Conservation (phyloP, 2,797 vertebrate species). For the Manis javanica region DNA sequence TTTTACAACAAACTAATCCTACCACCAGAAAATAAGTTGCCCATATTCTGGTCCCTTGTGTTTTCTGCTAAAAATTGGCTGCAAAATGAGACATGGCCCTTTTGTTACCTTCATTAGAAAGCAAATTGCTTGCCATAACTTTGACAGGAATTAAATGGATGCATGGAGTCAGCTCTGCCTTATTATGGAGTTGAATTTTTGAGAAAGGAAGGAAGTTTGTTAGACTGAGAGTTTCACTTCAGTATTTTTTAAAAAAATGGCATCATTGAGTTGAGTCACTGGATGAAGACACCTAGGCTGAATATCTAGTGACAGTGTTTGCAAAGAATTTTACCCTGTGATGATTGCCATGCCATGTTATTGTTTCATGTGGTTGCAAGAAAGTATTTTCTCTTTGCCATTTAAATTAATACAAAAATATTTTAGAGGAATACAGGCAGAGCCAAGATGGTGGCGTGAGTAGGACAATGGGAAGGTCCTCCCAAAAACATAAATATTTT, state of each 20-base stretch:
- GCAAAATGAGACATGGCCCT: neutral
- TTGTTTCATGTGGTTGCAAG: slow-evolving; percentile 79
- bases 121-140: slow-evolving; percentile 41
- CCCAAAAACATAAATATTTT: too few species aligned
- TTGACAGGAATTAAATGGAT: slow-evolving; percentile 56
- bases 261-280: neutral
- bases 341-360: slow-evolving; percentile 77
- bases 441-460: too few species aligned
- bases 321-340: slow-evolving; percentile 74
- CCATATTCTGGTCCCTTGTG: neutral
- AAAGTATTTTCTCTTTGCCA: slow-evolving; percentile 77
- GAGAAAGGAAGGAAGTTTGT: neutral
- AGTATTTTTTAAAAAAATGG: neutral
- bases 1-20: slow-evolving; percentile 3
- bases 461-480: too few species aligned
- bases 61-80: slow-evolving; percentile 47
- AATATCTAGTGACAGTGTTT: slow-evolving; percentile 73
- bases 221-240: neutral
- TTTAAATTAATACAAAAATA: slow-evolving; percentile 80
- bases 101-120: slow-evolving; percentile 69
- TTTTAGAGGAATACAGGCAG: slow-evolving; percentile 48
- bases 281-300: neutral
- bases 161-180: neutral
- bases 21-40: slow-evolving; percentile 25
- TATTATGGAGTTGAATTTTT: neutral